Evolutionary conservation across 2,797 vertebrate genomes (phyloP), one percentile per base, ranked within the genome.

Genomic region (Chaetophractus vellerosus): DNA sequence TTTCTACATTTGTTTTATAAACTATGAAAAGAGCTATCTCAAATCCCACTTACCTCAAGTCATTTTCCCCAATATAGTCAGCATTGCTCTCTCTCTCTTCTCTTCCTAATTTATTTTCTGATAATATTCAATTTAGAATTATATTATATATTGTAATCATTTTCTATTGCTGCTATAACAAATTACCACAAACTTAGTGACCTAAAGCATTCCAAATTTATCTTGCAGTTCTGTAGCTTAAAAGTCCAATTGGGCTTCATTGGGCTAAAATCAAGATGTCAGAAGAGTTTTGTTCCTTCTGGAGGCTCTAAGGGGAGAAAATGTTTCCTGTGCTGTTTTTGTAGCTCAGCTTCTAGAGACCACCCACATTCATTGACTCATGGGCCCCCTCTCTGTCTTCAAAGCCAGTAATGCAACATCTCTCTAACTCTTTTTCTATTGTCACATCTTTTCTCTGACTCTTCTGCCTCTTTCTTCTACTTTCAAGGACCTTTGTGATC

Each of bases 51-150:
- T 33, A 26, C 7, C 33, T 89, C n/a, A 79, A 80, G 16, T 84
- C 50, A 87, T 86, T 87, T 91, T 41, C 45, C 83, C 31, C 75
- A n/a, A 52, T 82, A 91, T 48, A 83, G 21, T 86, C 66, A 64
- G 16, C 26, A 68, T 81, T 87, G 45, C 41, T 86, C 19, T 96
- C 48, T 86, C 24, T 96, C 48, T 86, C 15, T 66, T 15, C 12
- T 9, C 24, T 74, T 90, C 50, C 31, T 72, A 36, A 24, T 80
- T 93, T 88, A 48, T 75, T 92, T 96, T 92, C 78, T 88, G 76
- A 71, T 84, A 59, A 68, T 88, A 80, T 45, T 61, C 59, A 79
- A n/a, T 95, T 78, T 93, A 74, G 45, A 68, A 50, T 68, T 90
- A 48, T 66, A 59, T 69, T 82, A 6, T 64, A 19, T 38, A 18